Evolutionary conservation across 2,888 invertebrate species (phyloP).

Genomic region (Megastigmus dorsalis): DNA sequence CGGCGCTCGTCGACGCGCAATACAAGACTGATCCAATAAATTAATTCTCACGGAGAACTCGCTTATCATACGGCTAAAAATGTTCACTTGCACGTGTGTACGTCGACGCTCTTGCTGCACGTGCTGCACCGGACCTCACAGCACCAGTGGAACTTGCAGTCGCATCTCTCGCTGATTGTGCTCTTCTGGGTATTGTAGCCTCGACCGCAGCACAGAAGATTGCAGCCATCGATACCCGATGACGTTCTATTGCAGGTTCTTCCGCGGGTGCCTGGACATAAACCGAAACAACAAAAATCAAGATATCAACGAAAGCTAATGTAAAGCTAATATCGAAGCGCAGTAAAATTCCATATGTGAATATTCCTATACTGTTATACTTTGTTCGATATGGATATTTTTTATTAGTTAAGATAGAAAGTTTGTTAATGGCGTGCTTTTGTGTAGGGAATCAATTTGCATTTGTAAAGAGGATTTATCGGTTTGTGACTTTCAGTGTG

Average conservation of each 20-base stretch:
- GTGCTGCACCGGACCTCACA: slow-evolving; percentile 94
- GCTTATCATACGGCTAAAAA: too few relatives aligned
- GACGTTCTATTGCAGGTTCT: slow-evolving; percentile 84
- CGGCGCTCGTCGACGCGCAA: background rate
- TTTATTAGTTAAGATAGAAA: background rate
- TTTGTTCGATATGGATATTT: background rate
- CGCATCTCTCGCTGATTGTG: slow-evolving; percentile 86
- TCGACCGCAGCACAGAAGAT: slow-evolving; percentile 92
- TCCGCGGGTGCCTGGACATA: slow-evolving; percentile 83
- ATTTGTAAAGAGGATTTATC: too few relatives aligned
- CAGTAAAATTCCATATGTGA: background rate
- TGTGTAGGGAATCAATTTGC: background rate
- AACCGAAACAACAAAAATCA: too few relatives aligned
- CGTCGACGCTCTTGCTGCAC: slow-evolving; percentile 85
- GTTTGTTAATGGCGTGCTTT: background rate
- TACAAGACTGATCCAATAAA: slow-evolving; percentile 50
- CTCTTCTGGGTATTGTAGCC: slow-evolving; percentile 92
- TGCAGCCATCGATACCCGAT: slow-evolving; percentile 86
- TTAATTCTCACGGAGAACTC: too few relatives aligned
- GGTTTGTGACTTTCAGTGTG: too few relatives aligned
- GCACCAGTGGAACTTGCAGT: slow-evolving; percentile 98
- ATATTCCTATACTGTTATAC: slow-evolving; percentile 20
- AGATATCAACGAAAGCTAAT: slow-evolving; percentile 31
- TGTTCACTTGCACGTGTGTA: slow-evolving; percentile 91
- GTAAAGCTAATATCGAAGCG: slow-evolving; percentile 2